These are phyloP conservation scores for Passerculus sandwichensis DNA, from an alignment of 2,797 vertebrate genomes.

Conservation along the genomic window DNA sequence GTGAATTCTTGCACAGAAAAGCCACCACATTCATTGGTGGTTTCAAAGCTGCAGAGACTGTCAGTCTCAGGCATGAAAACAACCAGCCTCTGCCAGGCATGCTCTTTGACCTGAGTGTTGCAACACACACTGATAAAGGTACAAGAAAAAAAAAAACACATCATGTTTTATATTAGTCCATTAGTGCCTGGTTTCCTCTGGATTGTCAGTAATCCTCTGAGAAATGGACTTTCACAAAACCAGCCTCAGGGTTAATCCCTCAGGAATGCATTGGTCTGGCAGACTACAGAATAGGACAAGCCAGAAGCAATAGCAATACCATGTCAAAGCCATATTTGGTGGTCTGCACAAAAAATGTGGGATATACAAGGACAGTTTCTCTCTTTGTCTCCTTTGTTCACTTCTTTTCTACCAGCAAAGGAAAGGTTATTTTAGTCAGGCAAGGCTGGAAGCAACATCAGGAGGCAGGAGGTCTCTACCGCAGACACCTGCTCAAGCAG, in stretches of 20 bases:
- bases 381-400: not conserved
- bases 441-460: not conserved
- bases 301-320: not conserved
- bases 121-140: not conserved
- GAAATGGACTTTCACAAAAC: slow-evolving; percentile 23
- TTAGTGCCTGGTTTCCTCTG: not conserved
- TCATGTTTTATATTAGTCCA: slow-evolving; percentile 13
- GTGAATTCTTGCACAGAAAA: not conserved
- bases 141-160: not conserved
- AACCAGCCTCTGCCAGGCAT: not conserved
- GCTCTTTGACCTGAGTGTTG: not conserved
- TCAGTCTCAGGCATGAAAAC: not conserved
- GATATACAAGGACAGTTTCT: not conserved
- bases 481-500: not conserved
- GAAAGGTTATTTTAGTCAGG: not conserved
- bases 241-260: not conserved
- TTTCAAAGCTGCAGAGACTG: not conserved
- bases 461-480: not conserved
- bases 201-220: not conserved
- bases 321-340: not conserved
- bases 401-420: not conserved
- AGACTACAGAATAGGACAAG: not conserved
- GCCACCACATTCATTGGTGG: not conserved
- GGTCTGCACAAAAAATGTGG: not conserved
- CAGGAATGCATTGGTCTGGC: not conserved